Evolutionary conservation across 1,140 invertebrate genomes (phyloP), one percentile per base, ranked within the genome.

Genomic region (Macrostomum lignano): DNA sequence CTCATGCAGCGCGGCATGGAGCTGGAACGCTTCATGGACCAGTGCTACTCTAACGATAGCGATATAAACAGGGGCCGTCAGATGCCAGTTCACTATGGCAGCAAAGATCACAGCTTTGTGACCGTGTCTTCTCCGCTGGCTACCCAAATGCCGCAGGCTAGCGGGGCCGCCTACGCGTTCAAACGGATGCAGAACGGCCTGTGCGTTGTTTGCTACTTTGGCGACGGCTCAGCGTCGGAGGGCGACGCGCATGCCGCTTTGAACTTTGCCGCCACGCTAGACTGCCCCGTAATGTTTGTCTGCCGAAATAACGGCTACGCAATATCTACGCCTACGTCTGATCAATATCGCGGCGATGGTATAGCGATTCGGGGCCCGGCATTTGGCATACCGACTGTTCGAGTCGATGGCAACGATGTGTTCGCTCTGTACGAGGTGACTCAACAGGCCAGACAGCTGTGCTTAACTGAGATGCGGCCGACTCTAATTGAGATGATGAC

Each of bases 231-330:
- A 3, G 79, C 86, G 0, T 93, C 82, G 25, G 86, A 96, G 61
- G 91, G 91, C 2, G 91, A 98, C 62, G 75, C 81, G 3, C 82
- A 94, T 61, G 81, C 84, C 11, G 88, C 82, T 0, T 74, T 98
- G 39, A 98, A 98, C 62, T 96, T 98, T 63, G 77, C 88, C n/a
- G 72, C 82, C 1, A 93, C 84, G 7, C 60, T 98, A 1, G 67
- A 78, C 15, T 88, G 78, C 50, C 91, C 91, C 0, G 67, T 96
- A 6, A 73, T 98, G 41, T 75, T 96, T 43, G 70, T 93, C 42
- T 94, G 82, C 55, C 71, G 84, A 35, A 76, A 76, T 51, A 76
- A 77, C 61, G 81, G 78, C 7, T 98, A 86, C 60, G 91, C 91
- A 3, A 98, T 98, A 40, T 93, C 82, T 2, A 98, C 91, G 0